phyloP scores from a whole-genome alignment of 2,888 invertebrate genomes.

The Rambutsinella grinnellia region DNA sequence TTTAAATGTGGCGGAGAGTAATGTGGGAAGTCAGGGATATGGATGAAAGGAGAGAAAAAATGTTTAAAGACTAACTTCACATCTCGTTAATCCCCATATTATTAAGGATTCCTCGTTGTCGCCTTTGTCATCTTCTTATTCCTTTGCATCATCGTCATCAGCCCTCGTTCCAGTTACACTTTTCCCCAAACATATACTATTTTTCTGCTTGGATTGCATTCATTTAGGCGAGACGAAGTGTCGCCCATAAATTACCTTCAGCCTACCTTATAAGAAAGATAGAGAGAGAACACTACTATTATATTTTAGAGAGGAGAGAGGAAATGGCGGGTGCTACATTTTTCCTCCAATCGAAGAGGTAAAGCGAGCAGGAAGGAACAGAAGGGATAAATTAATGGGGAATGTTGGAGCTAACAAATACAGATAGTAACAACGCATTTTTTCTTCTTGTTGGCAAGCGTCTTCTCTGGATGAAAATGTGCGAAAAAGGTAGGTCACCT shows the following conservation, averaged over 20 bases:
- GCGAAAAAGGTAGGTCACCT: slow-evolving; percentile 44
- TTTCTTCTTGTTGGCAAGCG: slow-evolving; percentile 32
- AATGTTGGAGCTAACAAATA: slow-evolving; percentile 8
- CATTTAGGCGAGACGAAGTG: slow-evolving; percentile 51
- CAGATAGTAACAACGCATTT: neutral
- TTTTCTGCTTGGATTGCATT: slow-evolving; percentile 52
- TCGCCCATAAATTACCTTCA: slow-evolving; percentile 43
- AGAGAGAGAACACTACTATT: neutral
- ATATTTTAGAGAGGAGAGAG: neutral
- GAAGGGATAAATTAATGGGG: slow-evolving; percentile 39
- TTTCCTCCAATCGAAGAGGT: neutral
- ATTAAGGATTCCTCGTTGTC: slow-evolving; percentile 22
- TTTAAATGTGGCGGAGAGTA: neutral
- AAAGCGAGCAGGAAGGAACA: neutral
- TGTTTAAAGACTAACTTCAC: slow-evolving; percentile 10
- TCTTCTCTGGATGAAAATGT: slow-evolving; percentile 19
- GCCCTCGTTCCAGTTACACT: neutral
- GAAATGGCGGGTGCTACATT: neutral
- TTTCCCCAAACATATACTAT: slow-evolving; percentile 2
- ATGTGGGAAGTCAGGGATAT: neutral
- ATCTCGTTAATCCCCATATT: slow-evolving; percentile 50
- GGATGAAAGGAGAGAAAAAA: neutral
- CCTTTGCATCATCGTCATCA: slow-evolving; percentile 12
- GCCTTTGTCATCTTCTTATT: slow-evolving; percentile 10
- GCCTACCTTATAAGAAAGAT: neutral